Conservation (phyloP, 2,113 vertebrate genomes). For the Elaphurus davidianus region DNA sequence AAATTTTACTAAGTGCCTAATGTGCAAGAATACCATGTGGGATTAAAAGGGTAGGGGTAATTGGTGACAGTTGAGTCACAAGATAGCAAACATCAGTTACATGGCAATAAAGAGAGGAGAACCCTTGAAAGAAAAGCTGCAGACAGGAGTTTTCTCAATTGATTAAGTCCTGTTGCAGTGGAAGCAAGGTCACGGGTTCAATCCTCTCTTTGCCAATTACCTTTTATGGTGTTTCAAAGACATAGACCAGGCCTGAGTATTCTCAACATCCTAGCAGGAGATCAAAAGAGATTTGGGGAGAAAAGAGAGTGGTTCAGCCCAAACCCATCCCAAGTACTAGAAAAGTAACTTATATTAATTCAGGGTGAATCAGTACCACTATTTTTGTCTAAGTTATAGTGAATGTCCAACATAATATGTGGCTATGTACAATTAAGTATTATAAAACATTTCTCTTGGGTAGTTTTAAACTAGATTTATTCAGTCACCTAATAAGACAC, state of each 20-base stretch:
- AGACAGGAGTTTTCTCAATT: background rate
- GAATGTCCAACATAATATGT: background rate
- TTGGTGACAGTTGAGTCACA: background rate
- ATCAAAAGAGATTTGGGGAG: background rate
- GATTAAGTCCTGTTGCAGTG: background rate
- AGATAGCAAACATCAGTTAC: background rate
- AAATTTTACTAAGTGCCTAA: background rate
- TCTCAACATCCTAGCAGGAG: background rate
- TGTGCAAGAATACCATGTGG: background rate
- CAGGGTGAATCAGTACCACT: background rate
- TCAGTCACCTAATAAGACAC: background rate
- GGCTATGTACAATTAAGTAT: background rate
- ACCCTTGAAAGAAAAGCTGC: background rate
- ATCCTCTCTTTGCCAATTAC: background rate
- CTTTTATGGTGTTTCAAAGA: slow-evolving; percentile 40
- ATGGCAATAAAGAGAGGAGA: background rate
- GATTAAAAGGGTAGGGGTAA: background rate
- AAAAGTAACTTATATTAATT: background rate
- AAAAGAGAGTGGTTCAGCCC: background rate
- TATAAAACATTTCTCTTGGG: background rate
- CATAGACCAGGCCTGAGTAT: background rate
- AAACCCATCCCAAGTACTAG: background rate
- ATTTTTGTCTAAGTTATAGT: background rate
- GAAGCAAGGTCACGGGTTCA: background rate
- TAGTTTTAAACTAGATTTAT: background rate